A percentile compares a stretch with the other conserved stretches of the same genome.
These are phyloP conservation scores for Protonibea diacanthus DNA, from an alignment of 2,797 vertebrate genomes.

Conservation along the genomic window DNA sequence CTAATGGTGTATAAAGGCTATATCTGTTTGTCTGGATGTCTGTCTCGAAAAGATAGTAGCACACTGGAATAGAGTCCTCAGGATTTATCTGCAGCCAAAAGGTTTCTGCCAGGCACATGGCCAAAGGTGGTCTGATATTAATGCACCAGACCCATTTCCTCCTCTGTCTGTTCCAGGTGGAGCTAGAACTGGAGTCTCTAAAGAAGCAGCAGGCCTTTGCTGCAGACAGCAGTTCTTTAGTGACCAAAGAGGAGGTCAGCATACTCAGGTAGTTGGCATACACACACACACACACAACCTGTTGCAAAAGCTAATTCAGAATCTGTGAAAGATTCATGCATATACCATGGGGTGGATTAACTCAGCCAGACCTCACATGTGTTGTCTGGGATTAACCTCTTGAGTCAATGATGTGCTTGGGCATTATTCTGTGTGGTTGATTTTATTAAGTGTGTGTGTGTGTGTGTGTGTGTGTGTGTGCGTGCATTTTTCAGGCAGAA, in stretches of 20 bases:
- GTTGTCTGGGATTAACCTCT: constrained; percentile 25
- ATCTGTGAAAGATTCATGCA: constrained; percentile 14
- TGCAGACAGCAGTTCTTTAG: constrained; percentile 76
- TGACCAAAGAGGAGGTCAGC: constrained; percentile 88
- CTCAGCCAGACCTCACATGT: not conserved
- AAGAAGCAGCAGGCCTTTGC: constrained; percentile 86
- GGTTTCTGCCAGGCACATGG: constrained; percentile 38
- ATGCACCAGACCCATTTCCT: constrained; percentile 36
- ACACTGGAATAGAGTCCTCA: constrained; percentile 23
- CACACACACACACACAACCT: constrained; percentile 11
- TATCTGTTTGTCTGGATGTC: constrained; percentile 46
- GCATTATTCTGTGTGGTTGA: not conserved
- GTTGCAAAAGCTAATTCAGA: constrained; percentile 12
- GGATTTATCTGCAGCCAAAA: constrained; percentile 52
- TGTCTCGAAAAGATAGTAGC: constrained; percentile 41
- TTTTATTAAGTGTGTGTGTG: constrained; percentile 25
- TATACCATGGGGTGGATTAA: constrained; percentile 25
- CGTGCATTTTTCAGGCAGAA: constrained; percentile 86
- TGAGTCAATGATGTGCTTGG: not conserved
- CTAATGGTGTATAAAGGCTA: constrained; percentile 41
- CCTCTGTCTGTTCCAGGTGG: constrained; percentile 82
- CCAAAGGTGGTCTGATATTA: constrained; percentile 37
- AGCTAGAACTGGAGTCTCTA: constrained; percentile 89
- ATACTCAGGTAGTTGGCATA: constrained; percentile 86
- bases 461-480: constrained; percentile 15